A percentile compares a stretch with the other conserved stretches of the same genome.
Conservation (phyloP, 2,797 vertebrate genomes). For the Macropus fuliginosus region DNA sequence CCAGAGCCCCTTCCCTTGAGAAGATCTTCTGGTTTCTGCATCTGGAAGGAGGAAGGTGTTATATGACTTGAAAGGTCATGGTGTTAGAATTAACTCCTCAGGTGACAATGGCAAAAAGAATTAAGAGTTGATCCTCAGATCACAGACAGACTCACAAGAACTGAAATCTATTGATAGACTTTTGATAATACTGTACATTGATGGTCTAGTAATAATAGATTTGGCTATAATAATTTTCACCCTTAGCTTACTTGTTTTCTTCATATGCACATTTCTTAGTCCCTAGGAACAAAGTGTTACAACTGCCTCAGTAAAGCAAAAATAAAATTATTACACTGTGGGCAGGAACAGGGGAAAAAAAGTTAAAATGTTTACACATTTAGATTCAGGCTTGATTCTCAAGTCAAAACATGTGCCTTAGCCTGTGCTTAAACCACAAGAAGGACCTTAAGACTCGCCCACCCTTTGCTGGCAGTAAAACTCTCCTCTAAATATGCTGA, state of each 20-base stretch:
- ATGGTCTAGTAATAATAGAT: neutral
- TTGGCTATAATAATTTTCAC: slow-evolving; percentile 23
- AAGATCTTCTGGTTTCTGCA: slow-evolving; percentile 1
- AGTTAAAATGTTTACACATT: slow-evolving; percentile 67
- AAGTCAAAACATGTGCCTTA: slow-evolving; percentile 65
- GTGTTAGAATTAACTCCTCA: neutral
- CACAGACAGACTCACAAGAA: neutral
- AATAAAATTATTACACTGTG: slow-evolving; percentile 8
- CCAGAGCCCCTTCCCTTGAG: neutral
- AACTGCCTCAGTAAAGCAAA: slow-evolving; percentile 52
- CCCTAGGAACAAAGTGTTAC: slow-evolving; percentile 55
- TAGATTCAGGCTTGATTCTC: slow-evolving; percentile 69
- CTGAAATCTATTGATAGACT: neutral
- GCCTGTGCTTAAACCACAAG: slow-evolving; percentile 71
- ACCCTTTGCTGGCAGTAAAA: slow-evolving; percentile 60
- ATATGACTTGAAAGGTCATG: neutral
- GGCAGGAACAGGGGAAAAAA: slow-evolving; percentile 36
- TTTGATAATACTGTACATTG: slow-evolving; percentile 11
- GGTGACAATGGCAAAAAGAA: neutral
- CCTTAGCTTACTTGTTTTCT: neutral
- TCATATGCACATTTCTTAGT: slow-evolving; percentile 23
- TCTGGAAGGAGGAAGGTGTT: slow-evolving; percentile 16
- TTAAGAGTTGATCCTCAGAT: neutral
- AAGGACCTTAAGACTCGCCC: slow-evolving; percentile 53
- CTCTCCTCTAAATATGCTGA: slow-evolving; percentile 60